Base-by-base conservation (phyloP, 2,113 vertebrate species). In the Caloenas nicobarica region DNA sequence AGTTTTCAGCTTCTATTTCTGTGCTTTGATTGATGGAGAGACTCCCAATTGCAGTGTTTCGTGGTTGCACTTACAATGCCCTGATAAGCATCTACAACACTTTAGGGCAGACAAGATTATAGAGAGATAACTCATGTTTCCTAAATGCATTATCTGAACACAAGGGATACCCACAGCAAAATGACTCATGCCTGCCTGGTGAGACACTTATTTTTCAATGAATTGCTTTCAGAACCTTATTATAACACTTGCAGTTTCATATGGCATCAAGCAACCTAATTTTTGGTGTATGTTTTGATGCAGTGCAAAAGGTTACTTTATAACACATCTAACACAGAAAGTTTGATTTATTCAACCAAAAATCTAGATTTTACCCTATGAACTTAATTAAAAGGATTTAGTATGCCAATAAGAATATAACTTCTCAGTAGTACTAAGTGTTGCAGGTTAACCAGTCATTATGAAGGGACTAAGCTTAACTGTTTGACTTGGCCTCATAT, bases 61-160 rank as follows among this genome's bases (percentile, higher is more conserved):
- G 48, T 0, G 1, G 19, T 11, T 13, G 5, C 36, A 9, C 19
- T 79, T 51, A 25, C 9, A 54, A 7, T 0, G 1, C 31, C 68
- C 11, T 60, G 66, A 71, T 76, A 74, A 28, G 22, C 42, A n/a
- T 22, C 36, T 46, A 28, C 51, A 71, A 22, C 29, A 33, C 16
- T 68, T 78, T 4, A 50, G n/a, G 42, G 11, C 42, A 88, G 48
- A 42, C 22, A 68, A 76, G 57, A 36, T 79, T 71, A 17, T 7
- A 79, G 33, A 64, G 33, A 56, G 13, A 34, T 24, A 92, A 42
- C 38, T 65, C 31, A 7, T 29, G 38, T 42, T 68, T 90, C n/a
- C 34, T 72, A 89, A 68, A 82, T 42, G 48, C 17, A 10, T 72
- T 85, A 9, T 68, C 65, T 86, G 38, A 86, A 48, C 12, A 26